A percentile compares a stretch with the other conserved stretches of the same genome.
phyloP scores from a whole-genome alignment of 2,888 invertebrate species.

The Chymomyza amoena region DNA sequence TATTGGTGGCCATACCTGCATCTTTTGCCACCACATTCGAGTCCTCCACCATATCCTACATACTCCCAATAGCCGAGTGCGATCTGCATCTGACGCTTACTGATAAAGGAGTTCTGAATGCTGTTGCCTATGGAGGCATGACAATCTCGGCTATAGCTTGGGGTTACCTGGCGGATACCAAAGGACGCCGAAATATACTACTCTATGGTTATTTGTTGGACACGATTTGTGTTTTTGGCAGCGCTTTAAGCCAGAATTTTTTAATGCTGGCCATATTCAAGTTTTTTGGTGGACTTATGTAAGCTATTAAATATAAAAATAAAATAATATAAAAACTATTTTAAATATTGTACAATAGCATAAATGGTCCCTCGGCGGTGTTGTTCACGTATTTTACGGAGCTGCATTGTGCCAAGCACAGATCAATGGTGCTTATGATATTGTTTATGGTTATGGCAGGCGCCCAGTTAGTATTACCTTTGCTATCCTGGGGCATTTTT shows the following conservation, averaged over 20 bases:
- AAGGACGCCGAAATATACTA: constrained; percentile 85
- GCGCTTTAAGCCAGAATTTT: constrained; percentile 84
- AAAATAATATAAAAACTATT: not conserved
- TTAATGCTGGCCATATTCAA: constrained; percentile 85
- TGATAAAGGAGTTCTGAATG: constrained; percentile 86
- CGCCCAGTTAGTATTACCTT: constrained; percentile 84
- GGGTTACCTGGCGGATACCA: constrained; percentile 88
- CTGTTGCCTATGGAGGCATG: constrained; percentile 89
- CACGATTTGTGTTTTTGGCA: constrained; percentile 82
- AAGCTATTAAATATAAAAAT: constrained; percentile 75
- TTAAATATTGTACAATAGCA: constrained; percentile 75
- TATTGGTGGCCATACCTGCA: constrained; percentile 82
- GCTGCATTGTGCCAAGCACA: constrained; percentile 84
- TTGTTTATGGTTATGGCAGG: constrained; percentile 84
- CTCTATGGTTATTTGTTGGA: constrained; percentile 84
- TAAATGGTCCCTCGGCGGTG: constrained; percentile 87
- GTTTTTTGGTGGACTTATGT: constrained; percentile 87
- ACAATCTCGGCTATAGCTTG: constrained; percentile 86
- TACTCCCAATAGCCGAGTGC: constrained; percentile 87
- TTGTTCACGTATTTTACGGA: constrained; percentile 87
- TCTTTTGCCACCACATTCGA: constrained; percentile 86
- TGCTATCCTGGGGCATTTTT: constrained; percentile 87
- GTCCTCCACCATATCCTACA: constrained; percentile 86
- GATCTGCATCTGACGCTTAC: constrained; percentile 84
- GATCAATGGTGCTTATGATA: constrained; percentile 83